phyloP scores from a whole-genome alignment of 2,113 vertebrate species.

The Xenopus borealis region DNA sequence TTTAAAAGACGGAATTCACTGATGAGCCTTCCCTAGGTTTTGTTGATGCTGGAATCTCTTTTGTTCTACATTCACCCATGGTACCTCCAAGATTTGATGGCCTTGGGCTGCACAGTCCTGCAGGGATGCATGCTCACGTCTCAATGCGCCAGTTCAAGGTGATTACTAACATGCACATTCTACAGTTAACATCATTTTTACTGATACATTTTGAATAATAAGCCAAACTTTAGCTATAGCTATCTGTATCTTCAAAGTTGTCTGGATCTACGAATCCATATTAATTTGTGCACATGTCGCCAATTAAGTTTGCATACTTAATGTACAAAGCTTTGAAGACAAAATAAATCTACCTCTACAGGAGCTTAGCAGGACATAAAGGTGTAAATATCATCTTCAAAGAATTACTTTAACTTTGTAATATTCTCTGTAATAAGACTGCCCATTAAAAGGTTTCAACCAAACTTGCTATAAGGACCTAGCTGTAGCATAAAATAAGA shows the following conservation, averaged over 20 bases:
- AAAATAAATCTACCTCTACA: not conserved
- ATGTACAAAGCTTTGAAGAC: constrained; percentile 12
- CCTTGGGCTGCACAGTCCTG: constrained; percentile 59
- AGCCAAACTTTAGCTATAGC: not conserved
- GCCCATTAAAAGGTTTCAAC: too few species aligned
- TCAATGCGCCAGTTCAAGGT: constrained; percentile 69
- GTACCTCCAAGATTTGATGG: constrained; percentile 65
- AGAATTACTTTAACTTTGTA: constrained; percentile 24
- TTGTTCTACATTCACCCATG: constrained; percentile 64
- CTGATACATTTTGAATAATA: not conserved
- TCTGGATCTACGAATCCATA: not conserved
- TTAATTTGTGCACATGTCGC: not conserved
- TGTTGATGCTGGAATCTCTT: constrained; percentile 65
- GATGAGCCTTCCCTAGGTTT: constrained; percentile 64
- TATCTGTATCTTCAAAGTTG: not conserved
- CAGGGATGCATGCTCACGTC: constrained; percentile 60
- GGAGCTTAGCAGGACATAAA: constrained; percentile 16
- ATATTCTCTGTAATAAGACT: not conserved
- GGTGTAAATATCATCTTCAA: constrained; percentile 22
- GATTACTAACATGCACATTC: constrained; percentile 30
- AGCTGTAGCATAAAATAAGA: too few species aligned
- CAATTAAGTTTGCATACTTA: constrained; percentile 22
- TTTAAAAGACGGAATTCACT: constrained; percentile 65
- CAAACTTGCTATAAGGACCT: too few species aligned
- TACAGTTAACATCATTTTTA: not conserved